Conservation (phyloP, 1,140 invertebrate species). For the Microplitis mediator region DNA sequence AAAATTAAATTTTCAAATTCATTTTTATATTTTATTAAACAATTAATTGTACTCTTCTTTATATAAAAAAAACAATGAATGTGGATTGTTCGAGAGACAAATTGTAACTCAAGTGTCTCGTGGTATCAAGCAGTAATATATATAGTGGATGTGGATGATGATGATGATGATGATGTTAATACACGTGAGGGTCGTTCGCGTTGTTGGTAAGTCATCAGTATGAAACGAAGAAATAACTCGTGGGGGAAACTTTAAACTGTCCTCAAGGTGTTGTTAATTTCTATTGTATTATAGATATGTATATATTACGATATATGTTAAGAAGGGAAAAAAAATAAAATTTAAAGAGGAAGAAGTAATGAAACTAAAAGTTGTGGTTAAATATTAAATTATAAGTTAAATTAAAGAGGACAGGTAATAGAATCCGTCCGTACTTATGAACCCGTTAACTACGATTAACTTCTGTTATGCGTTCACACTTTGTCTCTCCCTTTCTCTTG, state of each 20-base stretch:
- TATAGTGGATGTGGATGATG: slow-evolving; percentile 19
- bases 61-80: background rate
- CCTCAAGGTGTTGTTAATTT: background rate
- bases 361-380: no score
- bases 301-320: background rate
- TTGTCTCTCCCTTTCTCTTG: slow-evolving; percentile 32
- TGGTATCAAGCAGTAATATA: slow-evolving; percentile 34
- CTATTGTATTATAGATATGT: no score
- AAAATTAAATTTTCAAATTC: no score
- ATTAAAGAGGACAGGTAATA: background rate
- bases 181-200: slow-evolving; percentile 31
- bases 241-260: background rate
- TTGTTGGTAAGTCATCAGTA: slow-evolving; percentile 21
- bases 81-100: background rate
- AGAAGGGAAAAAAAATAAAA: background rate
- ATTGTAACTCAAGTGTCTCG: slow-evolving; percentile 37
- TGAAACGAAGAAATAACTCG: background rate
- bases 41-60: no score
- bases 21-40: no score
- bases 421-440: slow-evolving; percentile 16
- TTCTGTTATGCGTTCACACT: slow-evolving; percentile 26
- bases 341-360: background rate
- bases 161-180: slow-evolving; percentile 9
- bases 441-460: slow-evolving; percentile 31
- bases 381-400: background rate